phyloP scores from a whole-genome alignment of 2,888 invertebrate genomes.

The Caenorhabditis drosophilae region DNA sequence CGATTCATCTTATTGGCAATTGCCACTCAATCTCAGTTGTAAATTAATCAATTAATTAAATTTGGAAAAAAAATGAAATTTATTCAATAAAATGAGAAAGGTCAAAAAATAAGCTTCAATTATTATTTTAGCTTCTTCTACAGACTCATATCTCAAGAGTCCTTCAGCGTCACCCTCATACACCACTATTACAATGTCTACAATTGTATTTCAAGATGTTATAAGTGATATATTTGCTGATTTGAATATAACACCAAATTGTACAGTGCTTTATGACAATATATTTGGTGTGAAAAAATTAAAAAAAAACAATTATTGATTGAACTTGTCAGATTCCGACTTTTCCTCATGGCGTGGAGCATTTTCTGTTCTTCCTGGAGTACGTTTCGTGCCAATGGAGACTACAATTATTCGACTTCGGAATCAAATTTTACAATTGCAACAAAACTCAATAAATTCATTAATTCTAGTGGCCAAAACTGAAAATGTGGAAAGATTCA shows the following conservation, averaged over 20 bases:
- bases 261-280: constrained; percentile 87
- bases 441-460: constrained; percentile 40
- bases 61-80: too few species aligned
- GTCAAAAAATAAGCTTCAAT: neutral
- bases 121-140: constrained; percentile 1
- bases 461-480: constrained; percentile 62
- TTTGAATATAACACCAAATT: constrained; percentile 84
- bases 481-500: constrained; percentile 56
- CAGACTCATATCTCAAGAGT: constrained; percentile 12
- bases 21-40: constrained; percentile 41
- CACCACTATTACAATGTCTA: constrained; percentile 52
- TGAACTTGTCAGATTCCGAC: constrained; percentile 15
- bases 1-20: constrained; percentile 37
- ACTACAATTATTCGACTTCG: constrained; percentile 37
- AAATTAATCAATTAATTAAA: neutral
- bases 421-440: constrained; percentile 40
- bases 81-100: neutral
- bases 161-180: constrained; percentile 4
- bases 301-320: neutral
- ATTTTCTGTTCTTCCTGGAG: constrained; percentile 39
- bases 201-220: constrained; percentile 70
- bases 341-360: constrained; percentile 50
- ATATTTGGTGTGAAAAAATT: constrained; percentile 80
- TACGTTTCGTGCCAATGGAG: constrained; percentile 47
- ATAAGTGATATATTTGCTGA: constrained; percentile 81